phyloP scores from a whole-genome alignment of 2,113 vertebrate genomes.

The Cairina moschata region DNA sequence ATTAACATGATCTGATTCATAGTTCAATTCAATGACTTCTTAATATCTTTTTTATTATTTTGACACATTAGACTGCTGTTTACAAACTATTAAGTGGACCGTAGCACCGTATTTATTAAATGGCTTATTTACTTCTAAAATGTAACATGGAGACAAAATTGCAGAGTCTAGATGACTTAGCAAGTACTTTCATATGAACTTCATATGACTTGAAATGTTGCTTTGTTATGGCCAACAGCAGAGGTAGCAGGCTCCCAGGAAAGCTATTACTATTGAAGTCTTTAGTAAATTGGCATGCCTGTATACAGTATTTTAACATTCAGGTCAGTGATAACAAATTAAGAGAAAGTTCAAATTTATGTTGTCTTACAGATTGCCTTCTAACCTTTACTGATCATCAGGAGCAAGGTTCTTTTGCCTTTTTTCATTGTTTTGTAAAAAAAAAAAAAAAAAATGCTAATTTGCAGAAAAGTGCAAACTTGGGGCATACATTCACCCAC shows the following conservation, averaged over 20 bases:
- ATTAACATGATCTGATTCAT: not conserved
- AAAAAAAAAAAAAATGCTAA: too few relatives aligned
- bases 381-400: not conserved
- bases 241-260: not conserved
- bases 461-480: not conserved
- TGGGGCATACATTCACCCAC: not conserved
- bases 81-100: not conserved
- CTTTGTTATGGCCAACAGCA: not conserved
- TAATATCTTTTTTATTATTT: not conserved
- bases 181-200: not conserved
- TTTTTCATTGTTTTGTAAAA: too few relatives aligned
- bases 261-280: not conserved
- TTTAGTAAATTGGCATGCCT: not conserved
- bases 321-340: not conserved
- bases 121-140: not conserved
- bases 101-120: not conserved
- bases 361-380: not conserved
- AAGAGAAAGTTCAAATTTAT: not conserved
- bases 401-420: not conserved
- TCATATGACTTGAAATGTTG: not conserved
- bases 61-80: not conserved
- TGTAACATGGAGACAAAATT: not conserved
- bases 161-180: not conserved
- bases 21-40: not conserved
- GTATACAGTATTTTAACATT: not conserved